These are phyloP conservation scores for Trochalopteron elliotii DNA, from an alignment of 2,113 vertebrate genomes.

Conservation along the genomic window DNA sequence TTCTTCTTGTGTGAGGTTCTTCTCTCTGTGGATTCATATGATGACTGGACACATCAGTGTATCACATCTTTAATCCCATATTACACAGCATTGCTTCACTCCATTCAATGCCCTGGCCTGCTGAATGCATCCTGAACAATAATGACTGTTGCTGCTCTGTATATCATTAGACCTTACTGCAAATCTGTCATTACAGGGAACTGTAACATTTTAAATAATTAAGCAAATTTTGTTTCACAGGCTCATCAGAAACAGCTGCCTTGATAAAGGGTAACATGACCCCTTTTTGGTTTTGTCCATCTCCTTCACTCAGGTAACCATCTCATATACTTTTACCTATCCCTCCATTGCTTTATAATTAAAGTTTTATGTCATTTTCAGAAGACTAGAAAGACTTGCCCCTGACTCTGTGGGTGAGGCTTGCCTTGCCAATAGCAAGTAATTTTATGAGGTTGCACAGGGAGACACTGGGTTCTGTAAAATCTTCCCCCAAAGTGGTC, in stretches of 20 bases:
- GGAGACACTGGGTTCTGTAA: background rate
- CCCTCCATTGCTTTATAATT: background rate
- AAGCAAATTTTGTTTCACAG: fast-evolving
- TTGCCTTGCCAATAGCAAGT: background rate
- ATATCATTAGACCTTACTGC: background rate
- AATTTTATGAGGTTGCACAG: background rate
- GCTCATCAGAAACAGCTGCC: background rate
- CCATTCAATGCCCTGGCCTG: background rate
- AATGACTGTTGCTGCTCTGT: background rate
- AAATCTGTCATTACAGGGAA: background rate
- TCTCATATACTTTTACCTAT: background rate
- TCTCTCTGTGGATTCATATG: background rate
- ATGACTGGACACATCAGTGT: fast-evolving
- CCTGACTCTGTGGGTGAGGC: background rate
- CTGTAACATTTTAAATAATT: background rate
- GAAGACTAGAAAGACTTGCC: background rate
- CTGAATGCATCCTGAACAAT: background rate
- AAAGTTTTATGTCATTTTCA: background rate
- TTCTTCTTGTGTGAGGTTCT: background rate
- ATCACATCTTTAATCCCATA: background rate
- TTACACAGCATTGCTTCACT: background rate
- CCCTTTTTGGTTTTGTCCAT: background rate
- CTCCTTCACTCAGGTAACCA: background rate
- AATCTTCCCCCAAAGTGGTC: background rate
- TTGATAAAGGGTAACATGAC: background rate